Percentiles rank a stretch among this genome's conserved stretches.
Conservation (phyloP, 1,140 invertebrate genomes). For the Dinoponera quadriceps region DNA sequence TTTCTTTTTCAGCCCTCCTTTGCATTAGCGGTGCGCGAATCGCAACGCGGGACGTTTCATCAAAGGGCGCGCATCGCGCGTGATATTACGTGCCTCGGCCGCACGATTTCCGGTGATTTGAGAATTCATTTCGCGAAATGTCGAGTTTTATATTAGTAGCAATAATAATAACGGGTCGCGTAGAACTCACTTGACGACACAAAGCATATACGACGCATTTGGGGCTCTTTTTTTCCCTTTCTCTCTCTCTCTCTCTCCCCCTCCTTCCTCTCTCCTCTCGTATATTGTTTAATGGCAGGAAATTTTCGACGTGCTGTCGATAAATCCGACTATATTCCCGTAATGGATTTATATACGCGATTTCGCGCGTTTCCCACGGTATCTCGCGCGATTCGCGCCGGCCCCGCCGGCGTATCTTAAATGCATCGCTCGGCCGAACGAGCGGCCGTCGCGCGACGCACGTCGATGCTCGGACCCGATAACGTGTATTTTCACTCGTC, state of each 20-base stretch:
- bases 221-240: too few species aligned
- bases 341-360: neutral
- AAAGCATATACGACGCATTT: neutral
- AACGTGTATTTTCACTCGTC: neutral
- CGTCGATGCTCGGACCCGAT: neutral
- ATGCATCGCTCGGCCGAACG: neutral
- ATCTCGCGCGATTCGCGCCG: neutral
- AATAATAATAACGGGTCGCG: slow-evolving; percentile 18
- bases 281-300: neutral
- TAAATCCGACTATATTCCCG: neutral
- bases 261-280: too few species aligned
- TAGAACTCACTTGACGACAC: neutral
- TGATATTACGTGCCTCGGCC: slow-evolving; percentile 5
- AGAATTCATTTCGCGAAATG: slow-evolving; percentile 8
- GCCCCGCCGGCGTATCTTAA: slow-evolving; percentile 12
- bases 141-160: too few species aligned
- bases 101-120: neutral
- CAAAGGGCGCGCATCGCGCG: neutral
- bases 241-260: too few species aligned
- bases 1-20: slow-evolving; percentile 37
- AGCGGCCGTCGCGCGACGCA: neutral
- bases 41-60: neutral
- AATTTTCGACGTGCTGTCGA: slow-evolving; percentile 27
- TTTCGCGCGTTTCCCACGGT: neutral
- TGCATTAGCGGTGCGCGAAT: neutral